A percentile compares a stretch with the other conserved stretches of the same genome.
These are phyloP conservation scores for Pandemis cinnamomeana DNA, from an alignment of 2,888 invertebrate genomes.

Conservation along the genomic window DNA sequence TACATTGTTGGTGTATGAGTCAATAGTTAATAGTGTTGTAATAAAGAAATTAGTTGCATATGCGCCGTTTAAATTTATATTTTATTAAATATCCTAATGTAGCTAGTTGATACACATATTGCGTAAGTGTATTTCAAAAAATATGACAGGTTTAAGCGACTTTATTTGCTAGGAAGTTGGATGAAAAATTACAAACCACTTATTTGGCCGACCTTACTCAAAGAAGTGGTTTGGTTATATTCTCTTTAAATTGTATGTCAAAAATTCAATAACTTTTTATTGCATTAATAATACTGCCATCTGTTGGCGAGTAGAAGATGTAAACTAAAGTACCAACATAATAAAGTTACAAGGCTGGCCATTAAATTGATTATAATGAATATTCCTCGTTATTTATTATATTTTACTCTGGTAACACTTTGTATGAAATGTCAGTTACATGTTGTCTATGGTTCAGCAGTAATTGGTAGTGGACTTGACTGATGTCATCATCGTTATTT, in stretches of 20 bases:
- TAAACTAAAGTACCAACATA: neutral
- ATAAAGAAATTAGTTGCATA: conserved; percentile 32
- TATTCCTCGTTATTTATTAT: neutral
- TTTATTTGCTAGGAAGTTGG: too few species aligned
- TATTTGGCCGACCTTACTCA: too few species aligned
- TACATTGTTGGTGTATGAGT: conserved; percentile 86
- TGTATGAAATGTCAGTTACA: conserved; percentile 18
- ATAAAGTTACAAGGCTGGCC: neutral
- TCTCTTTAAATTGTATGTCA: too few species aligned
- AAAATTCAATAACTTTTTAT: neutral
- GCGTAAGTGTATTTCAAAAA: too few species aligned
- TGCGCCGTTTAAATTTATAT: neutral
- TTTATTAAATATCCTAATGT: too few species aligned
- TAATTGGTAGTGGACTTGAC: conserved; percentile 51
- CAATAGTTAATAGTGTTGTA: neutral
- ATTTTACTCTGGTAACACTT: conserved; percentile 16
- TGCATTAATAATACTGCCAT: neutral
- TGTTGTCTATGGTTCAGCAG: conserved; percentile 37
- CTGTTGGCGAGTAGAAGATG: neutral
- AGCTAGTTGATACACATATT: too few species aligned
- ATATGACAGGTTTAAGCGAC: too few species aligned
- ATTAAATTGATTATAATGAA: neutral
- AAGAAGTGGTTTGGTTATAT: too few species aligned
- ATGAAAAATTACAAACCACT: too few species aligned
- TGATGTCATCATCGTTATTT: conserved; percentile 66